These are phyloP conservation scores for Anser cygnoides DNA, from an alignment of 2,113 vertebrate genomes.

Conservation along the genomic window DNA sequence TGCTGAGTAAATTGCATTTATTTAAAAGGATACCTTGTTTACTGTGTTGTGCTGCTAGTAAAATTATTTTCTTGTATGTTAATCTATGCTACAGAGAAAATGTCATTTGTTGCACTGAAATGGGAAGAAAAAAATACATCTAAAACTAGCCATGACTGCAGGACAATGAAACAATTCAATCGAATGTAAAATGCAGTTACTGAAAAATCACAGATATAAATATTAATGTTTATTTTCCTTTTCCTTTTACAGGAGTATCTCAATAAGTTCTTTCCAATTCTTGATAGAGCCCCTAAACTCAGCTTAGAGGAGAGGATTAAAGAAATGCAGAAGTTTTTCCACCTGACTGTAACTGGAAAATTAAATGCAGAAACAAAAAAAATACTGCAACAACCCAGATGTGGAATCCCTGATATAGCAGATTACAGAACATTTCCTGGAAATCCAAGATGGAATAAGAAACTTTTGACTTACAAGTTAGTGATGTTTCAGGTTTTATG, in stretches of 20 bases:
- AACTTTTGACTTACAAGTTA: slow-evolving; percentile 76
- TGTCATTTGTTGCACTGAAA: neutral
- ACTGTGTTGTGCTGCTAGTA: neutral
- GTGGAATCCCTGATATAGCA: slow-evolving; percentile 71
- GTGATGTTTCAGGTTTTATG: neutral
- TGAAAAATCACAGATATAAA: neutral
- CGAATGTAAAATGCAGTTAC: neutral
- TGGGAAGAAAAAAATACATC: neutral
- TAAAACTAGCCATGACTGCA: neutral
- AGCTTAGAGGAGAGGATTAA: slow-evolving; percentile 65
- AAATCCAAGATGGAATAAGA: slow-evolving; percentile 54
- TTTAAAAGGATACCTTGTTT: neutral
- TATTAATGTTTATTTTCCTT: neutral
- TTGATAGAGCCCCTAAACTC: neutral
- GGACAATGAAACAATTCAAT: neutral
- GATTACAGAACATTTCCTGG: neutral
- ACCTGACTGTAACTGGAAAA: slow-evolving; percentile 70
- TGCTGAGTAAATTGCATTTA: neutral
- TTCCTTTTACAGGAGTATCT: slow-evolving; percentile 72
- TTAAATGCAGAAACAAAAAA: slow-evolving; percentile 23
- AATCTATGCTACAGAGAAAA: neutral
- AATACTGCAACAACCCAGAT: slow-evolving; percentile 67
- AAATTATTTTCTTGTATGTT: neutral
- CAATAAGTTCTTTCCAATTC: slow-evolving; percentile 63
- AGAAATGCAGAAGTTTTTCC: slow-evolving; percentile 77